These are phyloP conservation scores for Charanyca ferruginea DNA, from an alignment of 2,888 invertebrate species.

Conservation along the genomic window DNA sequence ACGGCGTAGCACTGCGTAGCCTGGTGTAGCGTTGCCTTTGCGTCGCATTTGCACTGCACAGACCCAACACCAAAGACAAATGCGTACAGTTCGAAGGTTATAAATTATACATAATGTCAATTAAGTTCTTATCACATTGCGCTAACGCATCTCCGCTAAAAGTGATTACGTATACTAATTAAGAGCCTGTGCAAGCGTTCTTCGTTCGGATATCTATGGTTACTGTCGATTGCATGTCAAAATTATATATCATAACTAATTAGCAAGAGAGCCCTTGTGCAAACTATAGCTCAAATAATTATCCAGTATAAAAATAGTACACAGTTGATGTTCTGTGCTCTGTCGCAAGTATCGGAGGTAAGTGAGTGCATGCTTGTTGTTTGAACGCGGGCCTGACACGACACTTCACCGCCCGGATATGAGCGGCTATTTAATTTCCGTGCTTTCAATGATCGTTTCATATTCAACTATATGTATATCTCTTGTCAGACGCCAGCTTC, in stretches of 20 bases:
- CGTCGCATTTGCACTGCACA: no score
- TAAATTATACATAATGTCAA: not conserved
- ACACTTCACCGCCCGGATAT: constrained; percentile 84
- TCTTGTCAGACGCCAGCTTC: constrained; percentile 73
- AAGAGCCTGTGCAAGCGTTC: constrained; percentile 1
- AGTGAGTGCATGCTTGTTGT: constrained; percentile 46
- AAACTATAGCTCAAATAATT: constrained; percentile 22
- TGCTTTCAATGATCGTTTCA: constrained; percentile 84
- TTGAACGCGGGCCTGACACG: constrained; percentile 64
- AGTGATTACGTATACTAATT: constrained; percentile 2
- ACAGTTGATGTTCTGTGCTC: constrained; percentile 28
- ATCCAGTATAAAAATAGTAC: constrained; percentile 19
- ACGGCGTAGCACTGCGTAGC: no score
- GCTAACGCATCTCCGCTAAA: not conserved
- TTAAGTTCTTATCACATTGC: not conserved
- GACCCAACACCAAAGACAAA: not conserved
- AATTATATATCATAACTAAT: constrained; percentile 20
- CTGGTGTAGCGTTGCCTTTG: no score
- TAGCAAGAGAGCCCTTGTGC: constrained; percentile 8
- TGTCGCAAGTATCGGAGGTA: constrained; percentile 37
- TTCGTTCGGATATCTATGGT: no score
- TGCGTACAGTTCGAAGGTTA: not conserved
- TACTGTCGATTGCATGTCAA: not conserved
- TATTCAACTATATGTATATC: constrained; percentile 75
- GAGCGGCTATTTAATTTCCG: constrained; percentile 90